Percentiles rank a stretch among this genome's conserved stretches.
phyloP scores from a whole-genome alignment of 2,113 vertebrate species.

The Origma solitaria region DNA sequence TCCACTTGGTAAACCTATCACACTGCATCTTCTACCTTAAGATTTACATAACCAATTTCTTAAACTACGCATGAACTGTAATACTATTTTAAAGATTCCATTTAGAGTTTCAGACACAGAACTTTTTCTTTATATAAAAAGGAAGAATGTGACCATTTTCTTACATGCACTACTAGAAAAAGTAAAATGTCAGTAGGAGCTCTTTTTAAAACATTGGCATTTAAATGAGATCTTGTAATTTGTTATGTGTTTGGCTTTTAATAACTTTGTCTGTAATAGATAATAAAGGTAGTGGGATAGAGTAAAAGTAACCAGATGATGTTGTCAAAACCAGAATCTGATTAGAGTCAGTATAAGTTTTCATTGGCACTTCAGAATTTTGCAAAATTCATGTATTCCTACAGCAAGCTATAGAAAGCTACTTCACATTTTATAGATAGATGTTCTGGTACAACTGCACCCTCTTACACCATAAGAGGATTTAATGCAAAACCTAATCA shows the following conservation, averaged over 20 bases:
- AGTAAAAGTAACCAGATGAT: background rate
- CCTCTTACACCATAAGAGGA: background rate
- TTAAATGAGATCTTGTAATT: background rate
- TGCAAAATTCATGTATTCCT: background rate
- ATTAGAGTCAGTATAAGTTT: background rate
- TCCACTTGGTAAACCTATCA: background rate
- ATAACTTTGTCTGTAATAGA: background rate
- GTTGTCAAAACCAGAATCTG: background rate
- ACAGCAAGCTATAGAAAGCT: background rate
- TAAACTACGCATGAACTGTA: background rate
- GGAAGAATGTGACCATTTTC: background rate
- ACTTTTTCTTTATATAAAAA: background rate
- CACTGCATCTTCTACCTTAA: background rate
- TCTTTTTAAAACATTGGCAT: background rate
- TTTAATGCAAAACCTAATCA: conserved; percentile 2
- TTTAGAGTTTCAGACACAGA: background rate
- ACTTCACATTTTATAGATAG: background rate
- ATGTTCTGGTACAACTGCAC: background rate
- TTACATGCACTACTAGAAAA: background rate
- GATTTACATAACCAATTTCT: background rate
- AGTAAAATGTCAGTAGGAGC: background rate
- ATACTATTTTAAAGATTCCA: background rate
- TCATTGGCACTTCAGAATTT: background rate
- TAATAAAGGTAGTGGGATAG: background rate
- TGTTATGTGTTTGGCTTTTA: background rate